Evolutionary conservation across 2,888 invertebrate genomes (phyloP).

Genomic region (Phengaris alcon): DNA sequence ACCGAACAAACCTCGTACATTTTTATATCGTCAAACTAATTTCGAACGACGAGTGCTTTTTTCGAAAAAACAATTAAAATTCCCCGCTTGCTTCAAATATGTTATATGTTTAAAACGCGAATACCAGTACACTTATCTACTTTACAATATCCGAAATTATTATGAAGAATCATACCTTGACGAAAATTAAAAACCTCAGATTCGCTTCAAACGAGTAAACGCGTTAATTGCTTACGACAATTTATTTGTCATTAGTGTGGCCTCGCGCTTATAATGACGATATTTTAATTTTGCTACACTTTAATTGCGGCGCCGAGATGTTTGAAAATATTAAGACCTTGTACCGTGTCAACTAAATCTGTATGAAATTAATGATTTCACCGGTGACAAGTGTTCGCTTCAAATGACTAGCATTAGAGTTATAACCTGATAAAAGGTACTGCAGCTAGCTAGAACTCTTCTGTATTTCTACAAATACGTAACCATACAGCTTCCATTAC

Average conservation of each 20-base stretch:
- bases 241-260: conserved; percentile 73
- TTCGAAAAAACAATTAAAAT: too few relatives aligned
- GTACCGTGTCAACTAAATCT: background rate
- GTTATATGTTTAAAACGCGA: too few relatives aligned
- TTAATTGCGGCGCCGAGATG: conserved; percentile 60
- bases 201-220: conserved; percentile 59
- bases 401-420: too few relatives aligned
- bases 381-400: background rate
- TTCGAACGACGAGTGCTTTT: too few relatives aligned
- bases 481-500: too few relatives aligned
- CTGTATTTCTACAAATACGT: too few relatives aligned
- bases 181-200: conserved; percentile 49
- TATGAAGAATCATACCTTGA: conserved; percentile 47
- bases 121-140: too few relatives aligned
- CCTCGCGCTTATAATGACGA: conserved; percentile 46
- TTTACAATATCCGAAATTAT: conserved; percentile 17
- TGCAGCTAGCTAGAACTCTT: too few relatives aligned
- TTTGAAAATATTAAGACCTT: conserved; percentile 3
- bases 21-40: too few relatives aligned
- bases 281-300: conserved; percentile 78
- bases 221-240: conserved; percentile 74
- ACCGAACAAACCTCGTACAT: too few relatives aligned
- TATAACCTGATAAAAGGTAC: too few relatives aligned
- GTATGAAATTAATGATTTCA: background rate
- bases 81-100: too few relatives aligned